phyloP scores from a whole-genome alignment of 1,140 invertebrate genomes.

The Lepidostoma basale region DNA sequence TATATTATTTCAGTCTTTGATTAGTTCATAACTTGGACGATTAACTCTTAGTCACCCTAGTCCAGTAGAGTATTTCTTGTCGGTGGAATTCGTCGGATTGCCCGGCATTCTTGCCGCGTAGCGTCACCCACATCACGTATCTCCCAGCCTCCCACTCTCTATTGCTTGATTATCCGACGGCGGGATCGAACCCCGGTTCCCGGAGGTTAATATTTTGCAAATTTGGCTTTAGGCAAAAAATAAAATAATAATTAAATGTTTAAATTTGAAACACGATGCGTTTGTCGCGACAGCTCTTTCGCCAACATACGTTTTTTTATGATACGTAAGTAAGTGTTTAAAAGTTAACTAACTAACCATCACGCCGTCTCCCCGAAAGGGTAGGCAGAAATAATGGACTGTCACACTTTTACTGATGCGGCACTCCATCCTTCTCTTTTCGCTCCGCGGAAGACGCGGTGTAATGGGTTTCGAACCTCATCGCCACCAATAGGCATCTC shows the following conservation, averaged over 20 bases:
- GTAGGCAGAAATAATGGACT: no score
- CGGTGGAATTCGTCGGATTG: slow-evolving; percentile 8
- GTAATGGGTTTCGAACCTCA: no score
- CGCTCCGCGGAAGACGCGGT: no score
- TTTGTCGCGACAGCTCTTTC: neutral
- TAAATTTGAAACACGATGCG: neutral
- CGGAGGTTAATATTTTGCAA: neutral
- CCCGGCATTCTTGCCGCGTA: neutral
- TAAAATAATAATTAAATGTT: neutral
- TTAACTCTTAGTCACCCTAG: neutral
- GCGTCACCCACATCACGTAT: neutral
- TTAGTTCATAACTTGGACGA: neutral
- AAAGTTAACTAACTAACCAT: no score
- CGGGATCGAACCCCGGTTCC: neutral
- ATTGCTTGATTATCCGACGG: no score
- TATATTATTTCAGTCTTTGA: neutral
- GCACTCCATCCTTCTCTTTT: no score
- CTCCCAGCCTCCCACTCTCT: no score
- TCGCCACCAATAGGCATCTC: no score
- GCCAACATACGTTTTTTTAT: neutral
- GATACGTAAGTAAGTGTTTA: no score
- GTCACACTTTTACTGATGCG: no score
- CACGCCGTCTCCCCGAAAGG: no score
- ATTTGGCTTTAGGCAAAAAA: neutral
- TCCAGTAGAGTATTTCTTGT: neutral